Conservation (phyloP, 1,140 invertebrate genomes). For the Nylanderia fulva region DNA sequence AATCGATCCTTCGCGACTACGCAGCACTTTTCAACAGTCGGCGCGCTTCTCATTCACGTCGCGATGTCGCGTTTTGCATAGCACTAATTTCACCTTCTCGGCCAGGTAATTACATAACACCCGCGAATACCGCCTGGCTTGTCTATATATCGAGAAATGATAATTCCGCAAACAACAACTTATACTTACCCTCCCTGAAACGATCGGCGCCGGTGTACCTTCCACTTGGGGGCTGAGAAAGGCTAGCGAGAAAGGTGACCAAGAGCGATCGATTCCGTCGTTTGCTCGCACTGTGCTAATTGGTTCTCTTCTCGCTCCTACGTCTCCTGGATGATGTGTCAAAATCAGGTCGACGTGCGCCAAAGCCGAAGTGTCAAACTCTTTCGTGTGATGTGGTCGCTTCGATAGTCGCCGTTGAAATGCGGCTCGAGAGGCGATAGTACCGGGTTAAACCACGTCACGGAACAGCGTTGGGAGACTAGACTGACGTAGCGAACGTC, state of each 20-base stretch:
- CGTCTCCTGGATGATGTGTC: constrained; percentile 6
- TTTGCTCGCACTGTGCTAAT: background rate
- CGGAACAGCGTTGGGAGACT: background rate
- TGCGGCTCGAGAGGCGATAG: constrained; percentile 57
- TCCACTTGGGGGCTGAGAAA: constrained; percentile 68
- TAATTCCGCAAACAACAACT: too few relatives aligned
- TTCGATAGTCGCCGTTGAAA: constrained; percentile 51
- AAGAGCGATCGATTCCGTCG: background rate
- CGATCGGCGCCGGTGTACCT: constrained; percentile 60
- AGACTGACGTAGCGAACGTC: background rate
- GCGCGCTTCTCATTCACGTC: background rate
- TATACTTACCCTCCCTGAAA: constrained; percentile 77
- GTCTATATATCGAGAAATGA: background rate
- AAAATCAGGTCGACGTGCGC: background rate
- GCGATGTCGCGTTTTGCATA: background rate
- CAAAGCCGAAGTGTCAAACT: background rate
- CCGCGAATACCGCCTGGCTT: background rate
- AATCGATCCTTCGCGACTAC: constrained; percentile 54
- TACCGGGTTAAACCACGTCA: constrained; percentile 73
- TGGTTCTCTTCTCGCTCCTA: background rate
- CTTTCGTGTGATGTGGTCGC: background rate
- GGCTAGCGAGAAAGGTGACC: background rate
- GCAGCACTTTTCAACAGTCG: constrained; percentile 41
- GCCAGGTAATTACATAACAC: constrained; percentile 1
- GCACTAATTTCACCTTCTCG: background rate